phyloP scores from a whole-genome alignment of 1,140 invertebrate species.

The Danaus melanippus region DNA sequence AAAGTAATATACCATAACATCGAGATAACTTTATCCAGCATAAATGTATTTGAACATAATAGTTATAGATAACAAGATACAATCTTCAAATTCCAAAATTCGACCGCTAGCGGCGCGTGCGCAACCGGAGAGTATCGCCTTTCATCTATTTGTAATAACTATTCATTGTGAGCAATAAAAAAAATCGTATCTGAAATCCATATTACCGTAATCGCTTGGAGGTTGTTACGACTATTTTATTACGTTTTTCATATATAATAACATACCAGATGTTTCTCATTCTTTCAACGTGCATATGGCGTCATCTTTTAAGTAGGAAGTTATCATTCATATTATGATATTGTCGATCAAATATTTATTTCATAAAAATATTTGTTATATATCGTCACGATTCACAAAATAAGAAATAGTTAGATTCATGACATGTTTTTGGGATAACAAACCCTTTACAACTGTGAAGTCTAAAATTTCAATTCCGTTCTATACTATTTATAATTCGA shows the following conservation, averaged over 20 bases:
- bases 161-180: constrained; percentile 47
- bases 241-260: constrained; percentile 6
- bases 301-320: too few species aligned
- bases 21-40: neutral
- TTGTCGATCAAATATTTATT: too few species aligned
- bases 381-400: too few species aligned
- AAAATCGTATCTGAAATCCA: constrained; percentile 37
- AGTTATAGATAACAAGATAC: constrained; percentile 20
- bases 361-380: too few species aligned
- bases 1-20: too few species aligned
- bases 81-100: constrained; percentile 45
- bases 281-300: too few species aligned
- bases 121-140: constrained; percentile 26
- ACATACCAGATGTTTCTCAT: neutral
- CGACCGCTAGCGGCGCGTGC: constrained; percentile 40
- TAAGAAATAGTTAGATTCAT: too few species aligned
- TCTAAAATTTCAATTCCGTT: too few species aligned
- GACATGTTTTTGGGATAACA: too few species aligned
- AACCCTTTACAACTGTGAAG: too few species aligned
- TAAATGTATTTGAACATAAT: neutral
- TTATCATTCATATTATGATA: too few species aligned
- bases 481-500: too few species aligned
- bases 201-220: constrained; percentile 49
- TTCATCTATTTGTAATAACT: constrained; percentile 47
- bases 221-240: constrained; percentile 25